Base-by-base conservation (phyloP, 1,140 invertebrate species). In the Ooceraea biroi region DNA sequence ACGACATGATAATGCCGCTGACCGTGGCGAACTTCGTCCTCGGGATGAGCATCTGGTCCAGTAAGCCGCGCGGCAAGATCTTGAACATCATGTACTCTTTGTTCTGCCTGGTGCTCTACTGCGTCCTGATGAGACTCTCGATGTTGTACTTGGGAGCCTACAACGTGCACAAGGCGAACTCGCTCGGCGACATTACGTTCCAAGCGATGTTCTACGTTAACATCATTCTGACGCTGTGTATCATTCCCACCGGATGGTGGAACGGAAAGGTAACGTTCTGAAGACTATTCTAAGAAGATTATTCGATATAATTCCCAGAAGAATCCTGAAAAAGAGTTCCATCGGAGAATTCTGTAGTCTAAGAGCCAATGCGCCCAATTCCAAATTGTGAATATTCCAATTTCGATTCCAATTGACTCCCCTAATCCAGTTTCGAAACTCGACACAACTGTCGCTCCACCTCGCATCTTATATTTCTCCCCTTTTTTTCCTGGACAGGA, bases 211-310 rank as follows among this genome's bases (percentile, higher is more conserved):
- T 63, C 41, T 71, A 63, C 25, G 55, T 60, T 14, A 82, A 89
- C n/a, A 60, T 77, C 1, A 25, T 78, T 11, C 17, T 86, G 22
- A 83, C 73, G 10, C n/a, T 89, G 4, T 61, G 48, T 25, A 30
- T 84, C 5, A 71, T 91, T 3, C 30, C 82, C 57, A 41, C 73
- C 10, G 57, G 55, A 3, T 86, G 83, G 71, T 58, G 65, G 50
- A 80, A 48, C 0, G 63, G 22, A 22, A 44, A 85, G 74, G 89
- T 89, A 83, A 55, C 7, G 7, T 19, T 50, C 30, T 48, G 3
- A n/a, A 3, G 1, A n/a, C 36, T 48, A 0, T 22, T 27, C 14
- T 0, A n/a, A 12, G 25, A 57, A 30, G 12, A 3, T 57, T n/a
- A n/a, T n/a, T n/a, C 8, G 3, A 19, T 22, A 7, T 55, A 10